Base-by-base conservation (phyloP, 2,797 vertebrate genomes). In the Kryptopterus vitreolus region DNA sequence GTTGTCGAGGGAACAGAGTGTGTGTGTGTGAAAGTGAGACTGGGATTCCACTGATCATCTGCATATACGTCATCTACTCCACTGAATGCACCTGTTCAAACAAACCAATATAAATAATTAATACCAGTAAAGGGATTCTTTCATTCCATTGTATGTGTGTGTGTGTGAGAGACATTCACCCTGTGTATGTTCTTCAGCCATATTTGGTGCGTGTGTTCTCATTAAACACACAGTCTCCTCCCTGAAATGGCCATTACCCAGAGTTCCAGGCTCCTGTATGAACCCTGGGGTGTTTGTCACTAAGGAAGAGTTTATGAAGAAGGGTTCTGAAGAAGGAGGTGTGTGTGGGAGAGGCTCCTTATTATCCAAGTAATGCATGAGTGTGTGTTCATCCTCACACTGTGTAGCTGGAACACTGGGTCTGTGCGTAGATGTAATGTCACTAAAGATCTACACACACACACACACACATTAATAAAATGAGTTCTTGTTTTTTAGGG, bases 371-470 rank as follows among this genome's bases (percentile, higher is more conserved):
- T 4, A 18, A 29, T 50, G 46, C 24, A 65, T 63, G 61, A 52
- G 58, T 66, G 16, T 15, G 33, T 22, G 43, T 26, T 81, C 76
- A 24, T 24, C 48, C 61, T 75, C 74, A 38, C 38, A 20, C 33
- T 46, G 50, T 12, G 43, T 9, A 11, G 63, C 7, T 20, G 69
- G 55, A 35, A 9, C 61, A 58, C 20, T 53, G 22, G 35, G 53
- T 76, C 50, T 82, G 53, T 80, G 26, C 18, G 50, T 3, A n/a
- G 70, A 35, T 79, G 76, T 81, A 31, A 31, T 79, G 4, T 86
- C 81, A 68, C 59, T 81, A 31, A 86, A 81, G 53, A 81, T 33
- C 85, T 86, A 74, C n/a, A 7, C 22, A 61, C 29, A 69, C 70
- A 59, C 16, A 81, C 48, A 76, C 48, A 52, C 68, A 52, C 68